Conservation (phyloP, 2,888 invertebrate genomes). For the Deladenus siricidicola region DNA sequence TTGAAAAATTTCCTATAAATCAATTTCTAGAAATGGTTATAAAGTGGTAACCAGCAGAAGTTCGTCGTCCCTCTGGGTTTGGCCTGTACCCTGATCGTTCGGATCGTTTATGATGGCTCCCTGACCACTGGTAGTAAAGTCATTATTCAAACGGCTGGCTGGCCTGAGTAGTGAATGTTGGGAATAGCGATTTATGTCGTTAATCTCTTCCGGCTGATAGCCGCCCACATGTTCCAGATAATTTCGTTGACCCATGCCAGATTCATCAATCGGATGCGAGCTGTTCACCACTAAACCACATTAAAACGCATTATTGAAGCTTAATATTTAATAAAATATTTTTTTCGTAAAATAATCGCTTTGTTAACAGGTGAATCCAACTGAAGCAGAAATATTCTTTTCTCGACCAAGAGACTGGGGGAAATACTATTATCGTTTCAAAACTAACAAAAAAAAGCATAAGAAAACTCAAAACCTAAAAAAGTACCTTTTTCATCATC, state of each 20-base stretch:
- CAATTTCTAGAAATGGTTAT: constrained; percentile 11
- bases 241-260: background rate
- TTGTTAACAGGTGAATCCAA: no score
- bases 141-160: constrained; percentile 2
- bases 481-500: no score
- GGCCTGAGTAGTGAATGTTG: constrained; percentile 23
- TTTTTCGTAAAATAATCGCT: no score
- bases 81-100: background rate
- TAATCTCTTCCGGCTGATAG: constrained; percentile 37
- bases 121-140: background rate
- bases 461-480: no score
- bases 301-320: no score
- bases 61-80: constrained; percentile 39
- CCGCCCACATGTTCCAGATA: constrained; percentile 44
- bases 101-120: constrained; percentile 1
- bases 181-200: constrained; percentile 52
- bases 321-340: no score
- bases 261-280: background rate
- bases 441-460: no score
- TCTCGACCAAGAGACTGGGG: no score
- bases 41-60: constrained; percentile 47
- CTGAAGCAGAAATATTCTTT: no score
- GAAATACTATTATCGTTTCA: no score
- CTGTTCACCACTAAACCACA: no score
- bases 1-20: constrained; percentile 10